phyloP scores from a whole-genome alignment of 2,797 vertebrate species.

The Gymnocypris eckloni region DNA sequence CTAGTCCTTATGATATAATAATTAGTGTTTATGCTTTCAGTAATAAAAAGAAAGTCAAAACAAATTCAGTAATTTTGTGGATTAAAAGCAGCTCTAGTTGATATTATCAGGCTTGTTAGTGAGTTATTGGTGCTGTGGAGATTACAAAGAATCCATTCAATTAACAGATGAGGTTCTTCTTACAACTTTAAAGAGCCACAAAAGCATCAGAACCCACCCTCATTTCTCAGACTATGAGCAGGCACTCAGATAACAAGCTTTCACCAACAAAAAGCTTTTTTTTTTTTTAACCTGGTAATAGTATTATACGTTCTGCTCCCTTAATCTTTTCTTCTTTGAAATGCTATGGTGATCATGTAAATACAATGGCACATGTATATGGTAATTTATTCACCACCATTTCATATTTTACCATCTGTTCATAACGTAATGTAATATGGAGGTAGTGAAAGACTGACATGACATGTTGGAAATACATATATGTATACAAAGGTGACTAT shows the following conservation, averaged over 20 bases:
- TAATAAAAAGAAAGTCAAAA: not conserved
- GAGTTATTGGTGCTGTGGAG: not conserved
- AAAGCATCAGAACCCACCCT: constrained; percentile 23
- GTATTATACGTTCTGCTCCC: not conserved
- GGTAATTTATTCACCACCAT: not conserved
- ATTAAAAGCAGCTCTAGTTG: not conserved
- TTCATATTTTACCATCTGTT: not conserved
- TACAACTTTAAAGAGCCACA: constrained; percentile 11
- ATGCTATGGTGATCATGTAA: not conserved
- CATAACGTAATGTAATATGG: not conserved
- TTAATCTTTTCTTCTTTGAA: not conserved
- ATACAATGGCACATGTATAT: not conserved
- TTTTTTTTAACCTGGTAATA: not conserved
- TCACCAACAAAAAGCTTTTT: not conserved
- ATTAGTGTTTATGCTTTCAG: not conserved
- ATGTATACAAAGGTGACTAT: not conserved
- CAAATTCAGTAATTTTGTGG: not conserved
- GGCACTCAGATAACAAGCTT: constrained; percentile 7
- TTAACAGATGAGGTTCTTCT: constrained; percentile 17
- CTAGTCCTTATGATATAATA: not conserved
- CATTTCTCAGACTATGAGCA: constrained; percentile 1
- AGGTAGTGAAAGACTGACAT: not conserved
- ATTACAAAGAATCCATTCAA: constrained; percentile 15
- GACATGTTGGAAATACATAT: not conserved
- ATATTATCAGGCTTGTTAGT: not conserved